Conservation (phyloP, 2,888 invertebrate species). For the Orthosia gracilis region DNA sequence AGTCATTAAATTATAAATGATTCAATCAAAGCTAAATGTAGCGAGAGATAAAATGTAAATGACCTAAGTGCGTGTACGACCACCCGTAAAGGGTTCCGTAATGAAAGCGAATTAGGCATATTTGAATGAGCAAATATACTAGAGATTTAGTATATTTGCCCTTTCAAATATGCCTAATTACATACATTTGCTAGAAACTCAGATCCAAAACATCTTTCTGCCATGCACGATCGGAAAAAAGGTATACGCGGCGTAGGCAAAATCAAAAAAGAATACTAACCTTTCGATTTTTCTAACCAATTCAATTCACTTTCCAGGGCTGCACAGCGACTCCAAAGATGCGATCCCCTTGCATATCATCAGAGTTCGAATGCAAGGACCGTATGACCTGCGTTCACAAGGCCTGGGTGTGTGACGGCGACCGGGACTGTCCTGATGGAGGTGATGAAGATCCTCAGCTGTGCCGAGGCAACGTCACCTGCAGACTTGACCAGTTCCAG, state of each 20-base stretch:
- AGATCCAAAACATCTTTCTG: not conserved
- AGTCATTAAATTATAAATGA: slow-evolving; percentile 19
- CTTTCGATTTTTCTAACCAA: slow-evolving; percentile 1
- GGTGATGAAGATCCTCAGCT: slow-evolving; percentile 93
- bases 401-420: slow-evolving; percentile 96
- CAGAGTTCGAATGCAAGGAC: slow-evolving; percentile 96
- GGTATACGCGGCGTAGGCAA: not conserved
- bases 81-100: slow-evolving; percentile 10
- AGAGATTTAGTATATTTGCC: too few relatives aligned
- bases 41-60: slow-evolving; percentile 35
- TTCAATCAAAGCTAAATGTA: slow-evolving; percentile 40
- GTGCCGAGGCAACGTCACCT: slow-evolving; percentile 94
- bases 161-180: too few relatives aligned
- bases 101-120: slow-evolving; percentile 22
- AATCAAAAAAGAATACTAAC: not conserved
- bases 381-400: slow-evolving; percentile 95
- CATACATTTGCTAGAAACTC: not conserved
- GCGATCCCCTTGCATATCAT: slow-evolving; percentile 92
- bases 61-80: not conserved
- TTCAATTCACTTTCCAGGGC: slow-evolving; percentile 85
- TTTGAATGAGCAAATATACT: slow-evolving; percentile 3
- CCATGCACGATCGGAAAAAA: not conserved
- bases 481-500: slow-evolving; percentile 96
- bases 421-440: slow-evolving; percentile 95
- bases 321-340: slow-evolving; percentile 90